phyloP scores from a whole-genome alignment of 2,113 vertebrate genomes.

The Cinclus cinclus region DNA sequence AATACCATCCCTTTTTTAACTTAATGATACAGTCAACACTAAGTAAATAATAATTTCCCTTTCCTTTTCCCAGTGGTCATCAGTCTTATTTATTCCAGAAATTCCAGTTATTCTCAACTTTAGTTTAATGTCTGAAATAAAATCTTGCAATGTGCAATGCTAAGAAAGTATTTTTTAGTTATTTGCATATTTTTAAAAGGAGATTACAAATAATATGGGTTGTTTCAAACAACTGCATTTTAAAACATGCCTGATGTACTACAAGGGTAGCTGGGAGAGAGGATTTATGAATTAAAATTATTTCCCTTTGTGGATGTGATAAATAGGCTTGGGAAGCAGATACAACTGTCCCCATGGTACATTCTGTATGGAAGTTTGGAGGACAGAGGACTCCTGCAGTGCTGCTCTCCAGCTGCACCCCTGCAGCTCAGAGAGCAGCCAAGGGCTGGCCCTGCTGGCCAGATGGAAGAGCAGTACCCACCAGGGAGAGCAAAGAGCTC shows the following conservation, averaged over 20 bases:
- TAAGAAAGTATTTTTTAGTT: neutral
- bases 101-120: neutral
- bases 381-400: neutral
- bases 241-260: neutral
- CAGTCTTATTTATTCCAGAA: neutral
- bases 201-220: neutral
- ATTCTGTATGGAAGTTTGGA: rapidly evolving
- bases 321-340: neutral
- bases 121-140: neutral
- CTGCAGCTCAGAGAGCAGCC: neutral
- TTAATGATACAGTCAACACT: neutral
- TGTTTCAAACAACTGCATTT: neutral
- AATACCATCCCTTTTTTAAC: neutral
- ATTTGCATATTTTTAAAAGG: neutral
- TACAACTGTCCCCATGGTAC: neutral
- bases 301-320: neutral
- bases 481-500: neutral
- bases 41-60: neutral
- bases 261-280: neutral
- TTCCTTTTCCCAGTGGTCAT: neutral
- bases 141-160: neutral
- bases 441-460: rapidly evolving
- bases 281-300: neutral
- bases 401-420: rapidly evolving
- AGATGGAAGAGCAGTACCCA: rapidly evolving